Percentiles rank a stretch among this genome's conserved stretches.
Evolutionary conservation across 1,140 invertebrate genomes (phyloP).

Genomic region (Globodera rostochiensis): DNA sequence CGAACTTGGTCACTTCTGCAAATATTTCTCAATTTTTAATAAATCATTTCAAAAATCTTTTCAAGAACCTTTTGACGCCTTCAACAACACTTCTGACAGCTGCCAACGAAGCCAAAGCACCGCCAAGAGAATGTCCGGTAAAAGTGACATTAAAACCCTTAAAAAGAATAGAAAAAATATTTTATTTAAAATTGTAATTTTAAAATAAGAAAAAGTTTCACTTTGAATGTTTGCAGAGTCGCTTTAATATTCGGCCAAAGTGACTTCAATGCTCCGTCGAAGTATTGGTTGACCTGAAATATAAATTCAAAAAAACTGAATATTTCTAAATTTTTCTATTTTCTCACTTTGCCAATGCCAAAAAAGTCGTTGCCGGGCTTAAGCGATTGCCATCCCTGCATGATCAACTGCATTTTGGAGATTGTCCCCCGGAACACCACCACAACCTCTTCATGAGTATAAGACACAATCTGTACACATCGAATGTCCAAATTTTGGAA

Average conservation of each 20-base stretch:
- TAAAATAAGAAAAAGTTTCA: no score
- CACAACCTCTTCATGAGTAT: conserved; percentile 36
- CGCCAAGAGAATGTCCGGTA: conserved; percentile 54
- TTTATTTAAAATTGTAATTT: no score
- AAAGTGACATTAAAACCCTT: conserved; percentile 44
- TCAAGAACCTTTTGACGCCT: neutral
- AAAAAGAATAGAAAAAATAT: neutral
- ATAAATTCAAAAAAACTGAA: neutral
- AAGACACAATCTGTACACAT: conserved; percentile 26
- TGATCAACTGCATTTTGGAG: conserved; percentile 45
- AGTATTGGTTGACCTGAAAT: conserved; percentile 52
- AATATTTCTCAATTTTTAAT: neutral
- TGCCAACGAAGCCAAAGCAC: conserved; percentile 49
- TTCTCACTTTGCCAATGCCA: conserved; percentile 52
- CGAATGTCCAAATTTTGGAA: no score
- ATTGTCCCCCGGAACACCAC: conserved; percentile 54
- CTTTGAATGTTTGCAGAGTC: conserved; percentile 1
- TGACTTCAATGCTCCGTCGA: conserved; percentile 41
- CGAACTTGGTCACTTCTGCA: conserved; percentile 33
- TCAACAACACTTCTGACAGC: conserved; percentile 46
- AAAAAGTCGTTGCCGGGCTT: conserved; percentile 49
- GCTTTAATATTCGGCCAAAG: conserved; percentile 36
- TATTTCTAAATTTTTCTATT: neutral
- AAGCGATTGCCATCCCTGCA: conserved; percentile 42
- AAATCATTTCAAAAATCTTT: neutral